Conservation (phyloP, 2,888 invertebrate species). For the Brenthis hecate region DNA sequence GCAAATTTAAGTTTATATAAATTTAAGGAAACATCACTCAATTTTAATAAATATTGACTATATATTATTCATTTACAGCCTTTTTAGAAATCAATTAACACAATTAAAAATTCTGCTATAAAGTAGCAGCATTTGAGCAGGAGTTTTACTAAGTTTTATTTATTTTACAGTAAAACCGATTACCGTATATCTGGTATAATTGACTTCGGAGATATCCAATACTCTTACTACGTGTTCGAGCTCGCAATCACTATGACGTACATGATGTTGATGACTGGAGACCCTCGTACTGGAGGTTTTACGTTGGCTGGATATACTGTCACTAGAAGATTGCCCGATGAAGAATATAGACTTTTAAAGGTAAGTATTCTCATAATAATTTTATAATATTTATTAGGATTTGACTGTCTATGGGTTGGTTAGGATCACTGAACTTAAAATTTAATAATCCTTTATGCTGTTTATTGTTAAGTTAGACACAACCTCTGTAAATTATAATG, state of each 20-base stretch:
- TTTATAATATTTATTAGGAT: too few relatives aligned
- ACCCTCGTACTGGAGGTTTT: constrained; percentile 84
- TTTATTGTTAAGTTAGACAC: too few relatives aligned
- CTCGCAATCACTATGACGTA: constrained; percentile 91
- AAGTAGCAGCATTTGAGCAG: too few relatives aligned
- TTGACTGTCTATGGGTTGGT: too few relatives aligned
- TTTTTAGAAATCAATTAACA: not conserved
- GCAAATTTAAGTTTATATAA: not conserved
- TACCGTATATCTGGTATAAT: constrained; percentile 87
- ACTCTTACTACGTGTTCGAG: constrained; percentile 90
- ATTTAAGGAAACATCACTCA: too few relatives aligned
- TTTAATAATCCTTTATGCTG: too few relatives aligned
- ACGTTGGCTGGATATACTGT: constrained; percentile 90
- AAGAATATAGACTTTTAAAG: constrained; percentile 86
- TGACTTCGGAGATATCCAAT: constrained; percentile 93
- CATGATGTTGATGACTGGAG: constrained; percentile 86
- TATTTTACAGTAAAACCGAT: constrained; percentile 60
- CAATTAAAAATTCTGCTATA: not conserved
- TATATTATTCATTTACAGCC: not conserved
- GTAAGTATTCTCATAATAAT: constrained; percentile 56
- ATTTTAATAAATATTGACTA: too few relatives aligned
- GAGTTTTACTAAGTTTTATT: not conserved
- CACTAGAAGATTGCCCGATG: constrained; percentile 79
- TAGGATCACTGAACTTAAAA: too few relatives aligned
- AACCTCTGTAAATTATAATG: too few relatives aligned